Evolutionary conservation across 2,888 invertebrate genomes (phyloP).

Genomic region (Eupithecia subfuscata): DNA sequence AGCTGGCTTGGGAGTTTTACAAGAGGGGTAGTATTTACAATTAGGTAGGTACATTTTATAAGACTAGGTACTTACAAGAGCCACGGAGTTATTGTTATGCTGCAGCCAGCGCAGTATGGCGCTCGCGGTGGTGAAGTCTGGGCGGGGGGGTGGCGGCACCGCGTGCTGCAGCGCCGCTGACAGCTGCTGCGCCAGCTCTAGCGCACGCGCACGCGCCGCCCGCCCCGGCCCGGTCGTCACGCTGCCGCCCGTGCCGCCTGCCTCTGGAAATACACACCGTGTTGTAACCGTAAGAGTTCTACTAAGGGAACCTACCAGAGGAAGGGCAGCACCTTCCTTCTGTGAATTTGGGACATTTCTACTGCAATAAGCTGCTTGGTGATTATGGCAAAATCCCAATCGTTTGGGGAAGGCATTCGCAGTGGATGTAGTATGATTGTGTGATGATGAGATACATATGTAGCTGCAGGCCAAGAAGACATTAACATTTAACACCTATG

Average conservation of each 20-base stretch:
- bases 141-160: constrained; percentile 86
- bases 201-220: constrained; percentile 79
- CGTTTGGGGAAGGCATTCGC: background rate
- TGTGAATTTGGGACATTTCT: background rate
- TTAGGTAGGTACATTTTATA: background rate
- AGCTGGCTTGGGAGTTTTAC: background rate
- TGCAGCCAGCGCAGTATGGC: constrained; percentile 88
- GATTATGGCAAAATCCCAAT: background rate
- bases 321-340: background rate
- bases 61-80: constrained; percentile 62
- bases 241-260: constrained; percentile 64
- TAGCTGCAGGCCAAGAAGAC: background rate
- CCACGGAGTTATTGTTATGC: constrained; percentile 79
- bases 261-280: constrained; percentile 60
- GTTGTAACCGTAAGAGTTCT: too few species aligned
- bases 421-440: background rate
- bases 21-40: background rate
- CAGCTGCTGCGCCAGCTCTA: constrained; percentile 87
- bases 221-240: constrained; percentile 69
- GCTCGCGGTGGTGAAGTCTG: constrained; percentile 87
- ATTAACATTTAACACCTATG: background rate
- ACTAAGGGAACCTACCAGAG: too few species aligned
- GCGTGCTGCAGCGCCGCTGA: constrained; percentile 86
- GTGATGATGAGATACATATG: background rate
- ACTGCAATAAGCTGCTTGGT: background rate